These are phyloP conservation scores for Rhyacophila brunnea DNA, from an alignment of 1,140 invertebrate species.

Conservation along the genomic window DNA sequence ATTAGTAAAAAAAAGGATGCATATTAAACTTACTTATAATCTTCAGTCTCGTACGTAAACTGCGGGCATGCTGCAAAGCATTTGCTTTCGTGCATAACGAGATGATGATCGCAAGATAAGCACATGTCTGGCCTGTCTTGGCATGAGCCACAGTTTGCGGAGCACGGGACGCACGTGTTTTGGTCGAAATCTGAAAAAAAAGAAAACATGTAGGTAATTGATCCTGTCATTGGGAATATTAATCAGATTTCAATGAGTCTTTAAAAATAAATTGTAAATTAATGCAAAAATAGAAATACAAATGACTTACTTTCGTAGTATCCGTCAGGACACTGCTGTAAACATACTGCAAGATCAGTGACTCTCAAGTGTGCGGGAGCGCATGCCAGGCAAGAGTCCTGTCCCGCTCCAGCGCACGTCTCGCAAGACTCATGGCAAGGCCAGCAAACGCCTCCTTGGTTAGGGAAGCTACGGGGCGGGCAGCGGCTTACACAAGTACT, in stretches of 20 bases:
- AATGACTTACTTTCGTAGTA: conserved; percentile 78
- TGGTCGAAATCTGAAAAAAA: conserved; percentile 63
- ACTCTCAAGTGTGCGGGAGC: conserved; percentile 75
- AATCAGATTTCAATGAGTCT: too few species aligned
- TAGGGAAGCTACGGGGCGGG: conserved; percentile 75
- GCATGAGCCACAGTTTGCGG: conserved; percentile 74
- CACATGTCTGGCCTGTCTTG: conserved; percentile 77
- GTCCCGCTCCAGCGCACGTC: conserved; percentile 78
- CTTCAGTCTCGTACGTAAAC: conserved; percentile 79
- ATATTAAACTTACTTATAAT: conserved; percentile 67
- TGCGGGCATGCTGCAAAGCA: conserved; percentile 79
- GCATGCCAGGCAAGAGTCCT: conserved; percentile 78
- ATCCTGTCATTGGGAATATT: too few species aligned
- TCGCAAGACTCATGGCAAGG: conserved; percentile 82
- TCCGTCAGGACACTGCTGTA: conserved; percentile 82
- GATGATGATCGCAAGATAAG: conserved; percentile 79
- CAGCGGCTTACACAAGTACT: conserved; percentile 78
- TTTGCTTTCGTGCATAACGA: conserved; percentile 75
- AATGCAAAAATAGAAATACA: too few species aligned
- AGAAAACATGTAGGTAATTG: neutral
- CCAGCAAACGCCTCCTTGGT: conserved; percentile 74
- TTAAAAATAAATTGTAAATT: too few species aligned
- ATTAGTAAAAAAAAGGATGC: too few species aligned
- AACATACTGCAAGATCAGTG: conserved; percentile 75
- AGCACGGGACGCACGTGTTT: conserved; percentile 74